phyloP scores from a whole-genome alignment of 1,140 invertebrate genomes.

The Pinna nobilis region DNA sequence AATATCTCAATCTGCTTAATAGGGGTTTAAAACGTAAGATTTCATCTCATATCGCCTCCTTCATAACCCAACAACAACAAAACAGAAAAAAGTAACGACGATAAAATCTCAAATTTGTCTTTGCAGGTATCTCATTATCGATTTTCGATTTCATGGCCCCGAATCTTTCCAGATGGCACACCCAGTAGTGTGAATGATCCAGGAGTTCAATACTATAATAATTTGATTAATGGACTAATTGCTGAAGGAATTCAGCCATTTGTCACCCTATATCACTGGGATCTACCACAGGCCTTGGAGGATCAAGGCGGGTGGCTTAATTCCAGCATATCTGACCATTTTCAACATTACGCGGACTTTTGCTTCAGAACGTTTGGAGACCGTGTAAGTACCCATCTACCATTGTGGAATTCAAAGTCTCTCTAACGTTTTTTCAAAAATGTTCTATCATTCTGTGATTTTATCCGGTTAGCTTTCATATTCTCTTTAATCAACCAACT shows the following conservation, averaged over 20 bases:
- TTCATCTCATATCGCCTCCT: too few relatives aligned
- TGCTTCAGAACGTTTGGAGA: slow-evolving; percentile 72
- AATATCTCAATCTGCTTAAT: too few relatives aligned
- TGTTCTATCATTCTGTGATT: too few relatives aligned
- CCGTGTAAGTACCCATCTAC: slow-evolving; percentile 44
- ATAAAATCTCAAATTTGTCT: too few relatives aligned
- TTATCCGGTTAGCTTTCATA: too few relatives aligned
- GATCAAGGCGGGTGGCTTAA: slow-evolving; percentile 77
- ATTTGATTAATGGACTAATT: slow-evolving; percentile 65
- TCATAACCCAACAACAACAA: too few relatives aligned
- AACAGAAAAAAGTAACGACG: too few relatives aligned
- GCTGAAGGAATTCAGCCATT: slow-evolving; percentile 61
- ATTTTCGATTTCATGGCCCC: slow-evolving; percentile 70
- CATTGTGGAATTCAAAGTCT: not conserved
- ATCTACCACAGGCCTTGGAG: slow-evolving; percentile 72
- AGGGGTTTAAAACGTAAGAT: too few relatives aligned
- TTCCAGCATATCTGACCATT: slow-evolving; percentile 76
- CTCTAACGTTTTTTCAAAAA: not conserved
- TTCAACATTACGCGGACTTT: slow-evolving; percentile 75
- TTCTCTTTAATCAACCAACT: too few relatives aligned
- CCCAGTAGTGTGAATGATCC: slow-evolving; percentile 43
- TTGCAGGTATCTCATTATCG: slow-evolving; percentile 70
- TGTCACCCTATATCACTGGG: slow-evolving; percentile 79
- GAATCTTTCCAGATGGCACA: slow-evolving; percentile 65
- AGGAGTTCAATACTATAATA: slow-evolving; percentile 69